Conservation (phyloP, 2,888 invertebrate genomes). For the Brachylomia viminalis region DNA sequence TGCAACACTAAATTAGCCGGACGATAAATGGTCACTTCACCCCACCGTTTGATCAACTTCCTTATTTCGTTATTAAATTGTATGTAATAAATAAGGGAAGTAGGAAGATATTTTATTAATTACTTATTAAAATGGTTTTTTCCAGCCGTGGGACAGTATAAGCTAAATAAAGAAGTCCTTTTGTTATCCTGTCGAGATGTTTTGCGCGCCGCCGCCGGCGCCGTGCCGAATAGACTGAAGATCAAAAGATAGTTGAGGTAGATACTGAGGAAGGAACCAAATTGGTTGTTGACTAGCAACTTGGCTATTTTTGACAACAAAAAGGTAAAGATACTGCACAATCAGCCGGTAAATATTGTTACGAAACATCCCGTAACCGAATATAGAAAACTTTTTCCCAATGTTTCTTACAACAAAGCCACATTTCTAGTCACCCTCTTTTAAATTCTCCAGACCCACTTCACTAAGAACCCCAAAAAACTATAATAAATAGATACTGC, state of each 20-base stretch:
- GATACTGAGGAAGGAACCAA: background rate
- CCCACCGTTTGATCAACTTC: constrained; percentile 34
- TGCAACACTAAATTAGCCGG: constrained; percentile 57
- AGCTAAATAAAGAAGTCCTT: too few species aligned
- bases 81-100: constrained; percentile 18
- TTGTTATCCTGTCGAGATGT: background rate
- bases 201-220: too few species aligned
- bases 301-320: background rate
- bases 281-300: background rate
- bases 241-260: background rate
- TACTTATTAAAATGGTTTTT: background rate
- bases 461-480: constrained; percentile 67
- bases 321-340: background rate
- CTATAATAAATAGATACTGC: constrained; percentile 63
- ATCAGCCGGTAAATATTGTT: background rate
- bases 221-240: background rate
- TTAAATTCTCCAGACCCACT: constrained; percentile 25
- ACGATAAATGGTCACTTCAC: constrained; percentile 56
- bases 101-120: constrained; percentile 8
- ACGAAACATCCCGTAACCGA: background rate
- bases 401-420: background rate
- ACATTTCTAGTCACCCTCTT: background rate
- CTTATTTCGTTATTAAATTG: constrained; percentile 34
- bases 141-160: too few species aligned
- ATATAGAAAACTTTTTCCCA: background rate